Percentiles rank a stretch among this genome's conserved stretches.
phyloP scores from a whole-genome alignment of 2,888 invertebrate genomes.

The Drosophila sordidula region DNA sequence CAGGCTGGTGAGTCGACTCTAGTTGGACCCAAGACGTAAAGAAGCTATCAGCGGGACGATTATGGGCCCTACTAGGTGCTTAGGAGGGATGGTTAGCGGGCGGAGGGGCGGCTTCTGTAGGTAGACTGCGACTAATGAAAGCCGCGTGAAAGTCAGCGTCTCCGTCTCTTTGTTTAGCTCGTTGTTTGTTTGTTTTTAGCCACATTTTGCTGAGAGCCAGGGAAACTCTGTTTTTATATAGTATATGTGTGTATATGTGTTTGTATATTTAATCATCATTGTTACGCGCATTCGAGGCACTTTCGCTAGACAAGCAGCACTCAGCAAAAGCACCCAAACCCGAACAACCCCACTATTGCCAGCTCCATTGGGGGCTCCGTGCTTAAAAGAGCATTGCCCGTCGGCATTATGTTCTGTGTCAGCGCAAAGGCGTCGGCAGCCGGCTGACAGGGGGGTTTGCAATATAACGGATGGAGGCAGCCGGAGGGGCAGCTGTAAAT shows the following conservation, averaged over 20 bases:
- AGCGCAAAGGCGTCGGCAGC: constrained; percentile 55
- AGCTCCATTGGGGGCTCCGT: constrained; percentile 61
- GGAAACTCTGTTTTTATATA: constrained; percentile 27
- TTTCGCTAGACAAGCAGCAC: constrained; percentile 61
- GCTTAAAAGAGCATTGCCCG: constrained; percentile 83
- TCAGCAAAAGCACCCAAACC: constrained; percentile 10
- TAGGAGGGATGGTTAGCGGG: not conserved
- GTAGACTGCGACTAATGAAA: constrained; percentile 53
- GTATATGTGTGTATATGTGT: constrained; percentile 28
- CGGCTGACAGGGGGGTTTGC: not conserved
- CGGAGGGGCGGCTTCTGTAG: constrained; percentile 6
- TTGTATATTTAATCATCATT: constrained; percentile 65
- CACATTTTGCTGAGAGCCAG: constrained; percentile 64
- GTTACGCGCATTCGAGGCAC: constrained; percentile 73
- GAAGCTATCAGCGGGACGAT: constrained; percentile 75
- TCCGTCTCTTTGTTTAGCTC: constrained; percentile 56
- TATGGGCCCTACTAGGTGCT: constrained; percentile 46
- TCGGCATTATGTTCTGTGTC: constrained; percentile 81
- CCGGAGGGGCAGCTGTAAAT: constrained; percentile 40
- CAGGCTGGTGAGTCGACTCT: constrained; percentile 39
- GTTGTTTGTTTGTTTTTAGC: constrained; percentile 58
- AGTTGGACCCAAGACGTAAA: constrained; percentile 62
- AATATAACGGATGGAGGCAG: not conserved
- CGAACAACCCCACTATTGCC: constrained; percentile 17
- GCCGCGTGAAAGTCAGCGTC: constrained; percentile 57